phyloP scores from a whole-genome alignment of 2,113 vertebrate species.

The Microcebus jonahi region DNA sequence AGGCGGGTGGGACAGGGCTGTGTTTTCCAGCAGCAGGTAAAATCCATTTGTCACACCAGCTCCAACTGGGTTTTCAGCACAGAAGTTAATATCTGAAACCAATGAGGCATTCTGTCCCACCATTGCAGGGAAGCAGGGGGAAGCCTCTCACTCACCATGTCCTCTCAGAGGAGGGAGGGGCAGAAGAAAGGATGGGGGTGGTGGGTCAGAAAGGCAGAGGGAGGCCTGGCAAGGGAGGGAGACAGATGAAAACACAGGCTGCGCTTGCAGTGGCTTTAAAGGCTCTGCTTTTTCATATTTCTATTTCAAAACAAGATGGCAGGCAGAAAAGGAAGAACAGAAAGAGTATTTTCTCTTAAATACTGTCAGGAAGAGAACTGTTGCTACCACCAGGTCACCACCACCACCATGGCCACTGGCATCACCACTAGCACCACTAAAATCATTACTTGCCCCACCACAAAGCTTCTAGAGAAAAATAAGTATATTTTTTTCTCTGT shows the following conservation, averaged over 20 bases:
- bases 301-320: conserved; percentile 76
- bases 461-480: not conserved
- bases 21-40: conserved; percentile 89
- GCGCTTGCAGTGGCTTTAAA: not conserved
- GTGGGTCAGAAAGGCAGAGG: conserved; percentile 27
- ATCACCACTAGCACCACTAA: not conserved
- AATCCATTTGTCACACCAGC: conserved; percentile 93
- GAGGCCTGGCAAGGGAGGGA: not conserved
- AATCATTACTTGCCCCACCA: rapidly evolving
- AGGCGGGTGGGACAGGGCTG: conserved; percentile 77
- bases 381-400: not conserved
- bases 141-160: conserved; percentile 13
- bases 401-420: not conserved
- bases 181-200: not conserved
- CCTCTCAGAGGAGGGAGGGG: conserved; percentile 6
- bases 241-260: not conserved
- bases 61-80: conserved; percentile 86
- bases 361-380: conserved; percentile 64
- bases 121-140: conserved; percentile 73
- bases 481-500: conserved; percentile 62
- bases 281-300: not conserved
- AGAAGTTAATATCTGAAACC: conserved; percentile 89
- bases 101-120: conserved; percentile 86
- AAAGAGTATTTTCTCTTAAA: conserved; percentile 72
- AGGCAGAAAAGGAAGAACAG: conserved; percentile 22